Base-by-base conservation (phyloP, 2,888 invertebrate genomes). In the Pollenia angustigena region DNA sequence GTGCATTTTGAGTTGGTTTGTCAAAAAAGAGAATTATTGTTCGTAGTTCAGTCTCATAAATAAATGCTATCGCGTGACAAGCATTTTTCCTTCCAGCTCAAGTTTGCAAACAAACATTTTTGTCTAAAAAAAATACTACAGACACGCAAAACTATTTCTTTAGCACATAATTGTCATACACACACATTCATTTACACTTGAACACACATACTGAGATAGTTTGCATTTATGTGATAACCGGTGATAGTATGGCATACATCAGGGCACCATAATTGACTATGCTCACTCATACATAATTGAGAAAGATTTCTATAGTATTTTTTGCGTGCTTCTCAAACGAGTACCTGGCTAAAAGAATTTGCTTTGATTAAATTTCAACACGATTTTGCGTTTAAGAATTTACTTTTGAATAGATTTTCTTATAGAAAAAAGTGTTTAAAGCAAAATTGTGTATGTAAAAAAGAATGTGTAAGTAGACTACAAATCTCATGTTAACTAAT, bases 1-100 rank as follows among this genome's bases (percentile, higher is more conserved):
- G 60, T 40, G 60, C 50, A 62, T 6, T 32, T 32, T 50, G 4
- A 40, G 44, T 69, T 50, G 42, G 50, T 44, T 14, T 68, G 60
- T 64, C 40, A 18, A 48, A 18, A 69, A 64, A 23, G 64, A 83
- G 72, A 84, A 72, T 81, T 84, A 81, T 87, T 75, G 78, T 44
- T 78, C 78, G 44, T 50, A 81, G 74, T 81, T 78, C 74, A 84
- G 84, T 46, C 72, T 81, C 84, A 87, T 87, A 87, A 87, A 87
- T 84, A 84, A 87, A 84, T 81, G 72, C 50, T 62, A 81, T 78
- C 78, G 81, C 81, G 76, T 84, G 81, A 84, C 81, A 84, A 62
- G 74, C 42, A 84, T 78, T 81, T 78, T 78, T 81, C 1, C 6
- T n/a, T 2, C 32, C 32, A 2, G 3, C 32, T 32, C 0, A 32